Conservation (phyloP, 2,113 vertebrate species). For the Platichthys stellatus region DNA sequence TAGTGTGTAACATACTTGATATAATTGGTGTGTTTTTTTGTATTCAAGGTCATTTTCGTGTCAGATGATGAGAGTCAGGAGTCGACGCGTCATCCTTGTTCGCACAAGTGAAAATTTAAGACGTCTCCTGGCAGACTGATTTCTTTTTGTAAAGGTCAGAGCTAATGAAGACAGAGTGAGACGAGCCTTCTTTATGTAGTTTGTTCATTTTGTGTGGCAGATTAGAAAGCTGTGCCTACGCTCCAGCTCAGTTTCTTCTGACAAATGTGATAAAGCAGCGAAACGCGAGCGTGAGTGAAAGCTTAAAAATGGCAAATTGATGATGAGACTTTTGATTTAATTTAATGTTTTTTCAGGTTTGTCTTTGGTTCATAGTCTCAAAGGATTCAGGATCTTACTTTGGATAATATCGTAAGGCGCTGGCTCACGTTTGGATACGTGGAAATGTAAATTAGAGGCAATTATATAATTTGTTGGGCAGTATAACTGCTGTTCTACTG, state of each 20-base stretch:
- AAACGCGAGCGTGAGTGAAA: slow-evolving; percentile 5
- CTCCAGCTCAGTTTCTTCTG: slow-evolving; percentile 32
- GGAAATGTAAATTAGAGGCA: slow-evolving; percentile 29
- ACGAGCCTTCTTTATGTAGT: slow-evolving; percentile 19
- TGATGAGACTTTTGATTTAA: slow-evolving; percentile 6
- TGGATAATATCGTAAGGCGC: slow-evolving; percentile 28
- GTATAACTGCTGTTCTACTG: slow-evolving; percentile 30
- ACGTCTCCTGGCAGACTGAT: slow-evolving; percentile 20
- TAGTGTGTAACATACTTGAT: slow-evolving; percentile 32
- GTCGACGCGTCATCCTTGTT: slow-evolving; percentile 18
- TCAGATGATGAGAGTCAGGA: slow-evolving; percentile 39
- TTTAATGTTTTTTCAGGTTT: background rate
- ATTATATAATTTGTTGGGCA: slow-evolving; percentile 29
- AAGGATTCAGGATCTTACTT: slow-evolving; percentile 39
- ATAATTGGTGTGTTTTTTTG: slow-evolving; percentile 34
- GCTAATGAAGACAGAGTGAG: slow-evolving; percentile 13
- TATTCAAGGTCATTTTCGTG: slow-evolving; percentile 23
- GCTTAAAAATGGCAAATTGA: background rate
- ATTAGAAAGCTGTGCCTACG: slow-evolving; percentile 40
- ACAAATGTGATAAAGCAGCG: slow-evolving; percentile 4
- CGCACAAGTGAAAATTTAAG: slow-evolving; percentile 13
- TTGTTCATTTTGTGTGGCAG: slow-evolving; percentile 21
- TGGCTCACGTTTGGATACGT: slow-evolving; percentile 55
- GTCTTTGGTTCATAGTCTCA: slow-evolving; percentile 10
- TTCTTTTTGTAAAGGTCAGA: slow-evolving; percentile 33